These are phyloP conservation scores for Drosophila tristis DNA, from an alignment of 1,140 invertebrate genomes.

Conservation along the genomic window DNA sequence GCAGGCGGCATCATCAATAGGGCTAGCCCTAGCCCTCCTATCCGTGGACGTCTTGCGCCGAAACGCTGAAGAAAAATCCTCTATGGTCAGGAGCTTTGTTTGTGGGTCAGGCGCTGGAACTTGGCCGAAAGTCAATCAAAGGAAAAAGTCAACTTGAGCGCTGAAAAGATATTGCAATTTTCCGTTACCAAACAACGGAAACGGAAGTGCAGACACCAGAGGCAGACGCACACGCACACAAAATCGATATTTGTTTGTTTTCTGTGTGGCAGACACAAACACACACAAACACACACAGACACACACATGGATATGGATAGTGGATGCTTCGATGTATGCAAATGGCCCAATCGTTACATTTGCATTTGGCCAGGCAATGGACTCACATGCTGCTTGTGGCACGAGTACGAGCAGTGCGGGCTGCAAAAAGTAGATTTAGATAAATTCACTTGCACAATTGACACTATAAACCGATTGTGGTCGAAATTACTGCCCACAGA, in stretches of 20 bases:
- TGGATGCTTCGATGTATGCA: slow-evolving; percentile 61
- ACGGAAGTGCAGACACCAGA: slow-evolving; percentile 60
- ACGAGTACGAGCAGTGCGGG: neutral
- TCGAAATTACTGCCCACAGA: slow-evolving; percentile 56
- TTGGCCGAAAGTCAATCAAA: slow-evolving; percentile 21
- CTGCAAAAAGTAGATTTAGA: slow-evolving; percentile 64
- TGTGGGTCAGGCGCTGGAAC: slow-evolving; percentile 10
- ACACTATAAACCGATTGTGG: slow-evolving; percentile 78
- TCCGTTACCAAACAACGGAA: slow-evolving; percentile 58
- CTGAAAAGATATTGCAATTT: slow-evolving; percentile 70
- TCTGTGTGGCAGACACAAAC: slow-evolving; percentile 22
- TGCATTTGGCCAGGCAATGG: slow-evolving; percentile 62
- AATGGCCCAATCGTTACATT: slow-evolving; percentile 62
- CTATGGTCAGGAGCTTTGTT: neutral
- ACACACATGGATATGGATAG: neutral
- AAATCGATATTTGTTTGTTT: slow-evolving; percentile 68
- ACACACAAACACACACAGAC: slow-evolving; percentile 11
- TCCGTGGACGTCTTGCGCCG: too few relatives aligned
- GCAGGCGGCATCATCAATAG: neutral
- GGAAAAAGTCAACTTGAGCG: slow-evolving; percentile 26
- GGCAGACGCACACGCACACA: slow-evolving; percentile 35
- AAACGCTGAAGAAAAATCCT: neutral
- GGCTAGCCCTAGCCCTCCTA: too few relatives aligned
- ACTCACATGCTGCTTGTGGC: slow-evolving; percentile 12
- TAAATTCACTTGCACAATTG: slow-evolving; percentile 79